Evolutionary conservation across 2,888 invertebrate genomes (phyloP).

Genomic region (Ganaspis brasiliensis): DNA sequence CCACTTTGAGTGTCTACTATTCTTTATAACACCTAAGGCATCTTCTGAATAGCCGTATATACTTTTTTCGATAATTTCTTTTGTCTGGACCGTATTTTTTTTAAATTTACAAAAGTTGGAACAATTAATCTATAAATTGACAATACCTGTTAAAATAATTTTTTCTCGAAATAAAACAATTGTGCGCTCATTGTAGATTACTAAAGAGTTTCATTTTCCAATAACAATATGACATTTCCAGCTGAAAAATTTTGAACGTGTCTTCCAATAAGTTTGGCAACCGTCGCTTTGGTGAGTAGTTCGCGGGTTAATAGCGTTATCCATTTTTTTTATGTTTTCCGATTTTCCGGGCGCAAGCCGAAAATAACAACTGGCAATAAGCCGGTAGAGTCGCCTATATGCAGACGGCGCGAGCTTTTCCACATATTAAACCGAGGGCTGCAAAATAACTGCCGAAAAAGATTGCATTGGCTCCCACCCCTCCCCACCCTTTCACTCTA

Average conservation of each 20-base stretch:
- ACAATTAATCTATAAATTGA: no score
- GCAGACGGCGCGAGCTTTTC: conserved; percentile 69
- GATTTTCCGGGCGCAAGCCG: conserved; percentile 59
- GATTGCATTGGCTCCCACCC: conserved; percentile 57
- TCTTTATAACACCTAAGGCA: conserved; percentile 4
- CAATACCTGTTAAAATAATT: no score
- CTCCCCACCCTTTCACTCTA: conserved; percentile 24
- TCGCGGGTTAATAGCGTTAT: conserved; percentile 41
- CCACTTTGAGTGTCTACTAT: not conserved
- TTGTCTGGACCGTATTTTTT: not conserved
- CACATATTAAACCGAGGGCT: conserved; percentile 72
- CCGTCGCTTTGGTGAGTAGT: conserved; percentile 40
- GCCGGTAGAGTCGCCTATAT: conserved; percentile 64
- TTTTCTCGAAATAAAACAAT: no score
- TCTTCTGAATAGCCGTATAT: conserved; percentile 21
- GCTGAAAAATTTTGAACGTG: not conserved
- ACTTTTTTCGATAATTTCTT: not conserved
- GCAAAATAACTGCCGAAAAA: conserved; percentile 55
- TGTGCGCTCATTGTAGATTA: no score
- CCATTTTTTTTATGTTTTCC: conserved; percentile 42
- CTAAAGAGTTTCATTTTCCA: not conserved
- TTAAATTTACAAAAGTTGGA: not conserved
- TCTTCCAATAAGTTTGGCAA: conserved; percentile 36
- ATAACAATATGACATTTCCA: not conserved
- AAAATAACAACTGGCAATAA: conserved; percentile 77